A percentile compares a stretch with the other conserved stretches of the same genome.
Conservation (phyloP, 1,140 invertebrate species). For the Drosophila bipectinata region DNA sequence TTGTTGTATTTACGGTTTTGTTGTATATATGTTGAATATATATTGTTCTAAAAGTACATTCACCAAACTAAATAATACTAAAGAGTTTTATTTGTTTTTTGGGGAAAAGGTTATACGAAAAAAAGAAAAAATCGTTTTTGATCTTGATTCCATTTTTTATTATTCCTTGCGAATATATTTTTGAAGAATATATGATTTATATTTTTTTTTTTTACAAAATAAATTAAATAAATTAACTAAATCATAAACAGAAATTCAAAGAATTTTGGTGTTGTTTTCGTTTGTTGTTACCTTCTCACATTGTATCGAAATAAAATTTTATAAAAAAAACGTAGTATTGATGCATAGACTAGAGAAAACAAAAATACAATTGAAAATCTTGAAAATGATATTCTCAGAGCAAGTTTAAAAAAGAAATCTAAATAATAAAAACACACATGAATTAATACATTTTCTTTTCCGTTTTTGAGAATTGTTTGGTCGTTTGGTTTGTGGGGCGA, state of each 20-base stretch:
- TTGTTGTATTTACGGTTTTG: constrained; percentile 23
- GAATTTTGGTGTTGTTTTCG: constrained; percentile 50
- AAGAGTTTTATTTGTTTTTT: background rate
- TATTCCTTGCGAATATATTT: constrained; percentile 64
- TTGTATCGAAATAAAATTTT: constrained; percentile 21
- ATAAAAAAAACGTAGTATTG: constrained; percentile 40
- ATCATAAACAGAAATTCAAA: constrained; percentile 73
- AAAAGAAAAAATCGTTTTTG: background rate
- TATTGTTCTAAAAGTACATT: constrained; percentile 40
- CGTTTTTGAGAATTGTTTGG: constrained; percentile 53
- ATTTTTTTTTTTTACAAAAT: constrained; percentile 74
- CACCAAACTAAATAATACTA: constrained; percentile 1
- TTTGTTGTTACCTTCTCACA: constrained; percentile 29
- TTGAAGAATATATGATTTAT: constrained; percentile 53
- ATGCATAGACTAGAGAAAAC: constrained; percentile 46
- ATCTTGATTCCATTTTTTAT: constrained; percentile 67
- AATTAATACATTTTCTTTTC: constrained; percentile 53
- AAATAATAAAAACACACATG: constrained; percentile 42
- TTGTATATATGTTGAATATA: constrained; percentile 36
- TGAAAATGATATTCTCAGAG: constrained; percentile 38
- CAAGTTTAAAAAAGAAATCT: constrained; percentile 33
- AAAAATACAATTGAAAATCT: constrained; percentile 43
- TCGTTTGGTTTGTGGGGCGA: constrained; percentile 8
- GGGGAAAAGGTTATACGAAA: too few species aligned
- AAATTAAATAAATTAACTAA: constrained; percentile 79